Percentiles rank a stretch among this genome's conserved stretches.
phyloP scores from a whole-genome alignment of 2,888 invertebrate genomes.

The Synergus gifuensis region DNA sequence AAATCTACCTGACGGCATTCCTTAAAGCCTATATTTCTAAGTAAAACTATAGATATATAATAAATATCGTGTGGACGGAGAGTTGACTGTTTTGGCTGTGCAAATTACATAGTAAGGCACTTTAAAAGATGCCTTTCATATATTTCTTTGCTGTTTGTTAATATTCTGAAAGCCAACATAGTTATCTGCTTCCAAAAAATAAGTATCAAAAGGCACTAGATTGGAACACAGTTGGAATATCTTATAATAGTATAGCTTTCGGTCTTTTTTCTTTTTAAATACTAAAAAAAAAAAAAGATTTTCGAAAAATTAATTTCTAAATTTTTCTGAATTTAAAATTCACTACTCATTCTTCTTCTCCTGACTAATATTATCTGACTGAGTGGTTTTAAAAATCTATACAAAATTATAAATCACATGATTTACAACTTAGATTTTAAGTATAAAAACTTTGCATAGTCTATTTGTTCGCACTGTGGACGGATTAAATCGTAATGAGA shows the following conservation, averaged over 20 bases:
- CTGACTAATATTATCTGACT: neutral
- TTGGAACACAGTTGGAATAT: neutral
- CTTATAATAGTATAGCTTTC: neutral
- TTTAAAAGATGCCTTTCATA: neutral
- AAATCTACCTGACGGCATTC: neutral
- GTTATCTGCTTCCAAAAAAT: neutral
- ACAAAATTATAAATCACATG: neutral
- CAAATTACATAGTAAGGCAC: neutral
- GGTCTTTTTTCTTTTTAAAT: too few species aligned
- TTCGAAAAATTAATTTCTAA: neutral
- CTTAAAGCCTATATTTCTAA: neutral
- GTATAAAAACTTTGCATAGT: too few species aligned
- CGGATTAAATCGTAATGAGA: neutral
- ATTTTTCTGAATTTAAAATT: neutral
- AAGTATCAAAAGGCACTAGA: neutral
- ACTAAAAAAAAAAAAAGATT: neutral
- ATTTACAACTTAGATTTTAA: too few species aligned
- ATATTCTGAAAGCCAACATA: neutral
- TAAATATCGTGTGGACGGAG: neutral
- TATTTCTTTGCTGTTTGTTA: neutral
- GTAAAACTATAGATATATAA: neutral
- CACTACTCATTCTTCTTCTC: too few species aligned
- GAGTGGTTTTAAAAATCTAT: neutral
- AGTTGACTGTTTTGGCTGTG: neutral
- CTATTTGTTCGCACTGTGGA: neutral